These are phyloP conservation scores for Rynchops niger DNA, from an alignment of 2,113 vertebrate genomes.

Conservation along the genomic window DNA sequence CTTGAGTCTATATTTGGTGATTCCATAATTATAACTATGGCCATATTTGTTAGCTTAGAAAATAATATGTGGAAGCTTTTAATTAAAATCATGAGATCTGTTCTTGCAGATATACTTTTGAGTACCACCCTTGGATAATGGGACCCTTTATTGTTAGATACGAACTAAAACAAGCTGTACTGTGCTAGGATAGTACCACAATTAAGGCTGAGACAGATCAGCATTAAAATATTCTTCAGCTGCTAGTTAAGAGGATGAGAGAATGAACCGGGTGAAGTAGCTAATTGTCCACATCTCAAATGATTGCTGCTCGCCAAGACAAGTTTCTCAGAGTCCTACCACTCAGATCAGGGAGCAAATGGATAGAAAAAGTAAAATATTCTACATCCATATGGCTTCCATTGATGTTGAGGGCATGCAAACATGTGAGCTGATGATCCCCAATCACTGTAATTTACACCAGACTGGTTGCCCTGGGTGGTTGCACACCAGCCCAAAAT, in stretches of 20 bases:
- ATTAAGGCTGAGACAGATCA: neutral
- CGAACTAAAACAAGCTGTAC: neutral
- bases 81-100: constrained; percentile 55
- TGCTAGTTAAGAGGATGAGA: neutral
- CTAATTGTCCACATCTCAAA: neutral
- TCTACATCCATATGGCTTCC: neutral
- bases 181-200: neutral
- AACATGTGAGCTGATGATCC: neutral
- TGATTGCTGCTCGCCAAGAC: neutral
- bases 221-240: neutral
- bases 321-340: neutral
- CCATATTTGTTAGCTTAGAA: constrained; percentile 57
- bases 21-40: constrained; percentile 57
- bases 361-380: neutral
- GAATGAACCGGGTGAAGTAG: neutral
- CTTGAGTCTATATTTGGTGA: constrained; percentile 48
- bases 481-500: neutral
- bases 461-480: neutral
- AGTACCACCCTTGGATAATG: constrained; percentile 32
- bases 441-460: neutral
- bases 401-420: neutral
- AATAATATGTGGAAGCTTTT: constrained; percentile 61
- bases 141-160: neutral
- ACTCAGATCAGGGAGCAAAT: neutral
- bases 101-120: constrained; percentile 31